Evolutionary conservation across 2,888 invertebrate genomes (phyloP), one percentile per base, ranked within the genome.

Genomic region (Drosophila eohydei): DNA sequence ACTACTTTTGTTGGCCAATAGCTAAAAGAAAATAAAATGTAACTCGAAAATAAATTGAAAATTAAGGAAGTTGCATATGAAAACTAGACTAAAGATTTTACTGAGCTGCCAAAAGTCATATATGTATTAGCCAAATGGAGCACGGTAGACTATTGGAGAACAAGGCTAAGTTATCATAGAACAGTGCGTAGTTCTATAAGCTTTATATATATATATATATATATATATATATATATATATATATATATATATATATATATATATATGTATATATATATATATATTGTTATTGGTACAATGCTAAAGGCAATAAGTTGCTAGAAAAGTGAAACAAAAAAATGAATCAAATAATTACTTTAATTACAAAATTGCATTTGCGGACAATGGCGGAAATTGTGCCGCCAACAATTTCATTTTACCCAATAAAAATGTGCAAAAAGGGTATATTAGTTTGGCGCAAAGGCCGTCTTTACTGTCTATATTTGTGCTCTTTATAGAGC

Each of bases 341-440:
- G 71, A 72, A 67, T 66, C 26, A 59, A 80, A 72, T 82, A 70
- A 82, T 80, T 78, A 78, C 66, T 74, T 78, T 85, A 75, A 78
- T 78, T 65, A 60, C 58, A 65, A 71, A 78, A 72, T 78, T 76
- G 74, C 71, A 77, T 70, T 78, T 71, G 66, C 54, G 64, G 50
- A 72, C 64, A 66, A 62, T 60, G 14, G 59, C 63, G 58, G 60
- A 76, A 77, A 77, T 63, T 63, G 63, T 69, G 70, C 43, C 48
- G 62, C n/a, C 48, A 65, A 66, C 57, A 64, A 65, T 52, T 50
- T 68, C 41, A 14, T 38, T 48, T 59, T 40, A 16, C 40, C 28
- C 54, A 36, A 3, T 6, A 9, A 7, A 21, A 28, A 28, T 14
- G 2, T n/a, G 6, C 11, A 9, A 40, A 40, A 9, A 1, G 16